These are phyloP conservation scores for Poeciliopsis gracilis DNA, from an alignment of 2,797 vertebrate genomes.

Conservation along the genomic window DNA sequence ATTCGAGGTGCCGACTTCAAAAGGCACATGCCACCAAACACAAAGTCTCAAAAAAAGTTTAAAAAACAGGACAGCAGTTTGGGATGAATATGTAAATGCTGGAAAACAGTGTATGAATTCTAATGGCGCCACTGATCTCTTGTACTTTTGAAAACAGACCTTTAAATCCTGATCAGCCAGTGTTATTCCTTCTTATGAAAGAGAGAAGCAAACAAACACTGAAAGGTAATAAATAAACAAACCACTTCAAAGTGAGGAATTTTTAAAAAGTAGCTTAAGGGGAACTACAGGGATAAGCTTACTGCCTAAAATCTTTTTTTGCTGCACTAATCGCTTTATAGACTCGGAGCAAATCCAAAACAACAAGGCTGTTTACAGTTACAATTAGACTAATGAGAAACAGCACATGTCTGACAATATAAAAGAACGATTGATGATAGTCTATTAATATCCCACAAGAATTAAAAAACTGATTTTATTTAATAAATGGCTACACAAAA, in stretches of 20 bases:
- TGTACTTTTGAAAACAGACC: not conserved
- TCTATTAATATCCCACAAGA: not conserved
- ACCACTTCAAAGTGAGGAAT: constrained; percentile 36
- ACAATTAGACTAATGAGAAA: constrained; percentile 25
- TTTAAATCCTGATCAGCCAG: constrained; percentile 6
- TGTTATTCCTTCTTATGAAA: constrained; percentile 10
- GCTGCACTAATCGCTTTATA: constrained; percentile 24
- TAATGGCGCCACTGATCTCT: constrained; percentile 4
- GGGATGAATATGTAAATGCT: constrained; percentile 24
- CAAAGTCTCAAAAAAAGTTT: constrained; percentile 29
- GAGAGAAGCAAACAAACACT: not conserved
- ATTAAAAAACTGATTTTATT: not conserved
- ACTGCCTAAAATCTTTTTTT: constrained; percentile 20
- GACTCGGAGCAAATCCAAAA: constrained; percentile 38
- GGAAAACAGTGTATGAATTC: constrained; percentile 16
- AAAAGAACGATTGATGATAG: not conserved
- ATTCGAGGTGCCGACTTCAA: constrained; percentile 76
- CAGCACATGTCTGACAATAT: constrained; percentile 1
- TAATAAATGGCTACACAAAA: constrained; percentile 12
- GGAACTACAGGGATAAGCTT: constrained; percentile 34
- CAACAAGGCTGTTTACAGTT: constrained; percentile 35
- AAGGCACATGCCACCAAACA: constrained; percentile 64
- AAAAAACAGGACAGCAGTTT: constrained; percentile 43
- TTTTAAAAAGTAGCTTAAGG: constrained; percentile 25
- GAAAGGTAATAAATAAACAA: constrained; percentile 30